phyloP scores from a whole-genome alignment of 2,888 invertebrate species.

The Eilema caniola region DNA sequence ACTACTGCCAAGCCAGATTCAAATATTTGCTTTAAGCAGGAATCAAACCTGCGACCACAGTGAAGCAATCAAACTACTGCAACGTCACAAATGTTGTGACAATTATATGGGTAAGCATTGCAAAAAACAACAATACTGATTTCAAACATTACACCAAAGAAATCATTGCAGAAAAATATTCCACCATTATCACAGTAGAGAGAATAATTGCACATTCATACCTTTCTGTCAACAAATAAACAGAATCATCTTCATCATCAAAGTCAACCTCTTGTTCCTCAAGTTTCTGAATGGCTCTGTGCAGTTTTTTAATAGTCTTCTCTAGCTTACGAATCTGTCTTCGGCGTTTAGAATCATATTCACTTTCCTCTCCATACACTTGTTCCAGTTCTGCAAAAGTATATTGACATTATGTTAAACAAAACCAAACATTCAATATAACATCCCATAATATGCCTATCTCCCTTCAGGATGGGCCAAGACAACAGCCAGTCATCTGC shows the following conservation, averaged over 20 bases:
- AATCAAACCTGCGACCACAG: no score
- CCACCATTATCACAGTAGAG: no score
- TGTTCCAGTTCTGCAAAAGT: slow-evolving; percentile 58
- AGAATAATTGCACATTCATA: slow-evolving; percentile 49
- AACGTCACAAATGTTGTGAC: no score
- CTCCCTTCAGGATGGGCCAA: no score
- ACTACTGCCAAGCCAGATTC: no score
- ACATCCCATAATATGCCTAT: no score
- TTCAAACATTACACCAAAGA: neutral
- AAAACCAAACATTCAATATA: no score
- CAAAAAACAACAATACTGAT: neutral
- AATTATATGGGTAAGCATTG: no score
- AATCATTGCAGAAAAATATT: neutral
- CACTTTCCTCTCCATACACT: slow-evolving; percentile 65
- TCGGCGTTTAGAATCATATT: slow-evolving; percentile 77
- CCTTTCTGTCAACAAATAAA: slow-evolving; percentile 90
- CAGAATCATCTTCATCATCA: slow-evolving; percentile 91
- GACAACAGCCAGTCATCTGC: no score
- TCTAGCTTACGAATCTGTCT: slow-evolving; percentile 87
- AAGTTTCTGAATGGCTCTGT: slow-evolving; percentile 89
- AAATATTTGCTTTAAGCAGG: no score
- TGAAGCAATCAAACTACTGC: no score
- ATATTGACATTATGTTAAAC: neutral
- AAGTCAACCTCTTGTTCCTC: slow-evolving; percentile 91
- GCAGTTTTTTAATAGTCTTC: slow-evolving; percentile 88